Evolutionary conservation across 2,797 vertebrate species (phyloP), one percentile per base, ranked within the genome.

Genomic region (Crocodylus rhombifer): DNA sequence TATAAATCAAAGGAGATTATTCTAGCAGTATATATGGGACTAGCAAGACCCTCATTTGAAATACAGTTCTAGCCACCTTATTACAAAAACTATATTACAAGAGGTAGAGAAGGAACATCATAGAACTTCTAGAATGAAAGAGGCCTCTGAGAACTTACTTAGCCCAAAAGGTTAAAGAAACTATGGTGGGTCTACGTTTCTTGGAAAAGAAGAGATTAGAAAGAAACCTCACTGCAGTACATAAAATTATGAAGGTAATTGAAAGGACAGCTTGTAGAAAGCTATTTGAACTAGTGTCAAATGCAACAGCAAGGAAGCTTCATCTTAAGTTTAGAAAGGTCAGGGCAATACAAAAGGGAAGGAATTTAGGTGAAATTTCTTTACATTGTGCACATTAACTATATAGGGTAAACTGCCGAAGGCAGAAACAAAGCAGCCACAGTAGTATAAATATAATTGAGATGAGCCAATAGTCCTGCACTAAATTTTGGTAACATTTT

Each of bases 301-400:
- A 95, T 93, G 94, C 93, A 97, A 95, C 95, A 87, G 91, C 61
- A 93, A 82, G 55, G 76, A 77, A 80, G 87, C 90, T 87, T 96
- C 79, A 57, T 84, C 0, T 51, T 85, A 95, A 91, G 88, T 84
- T 96, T 93, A 95, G 95, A 96, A 96, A 97, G 93, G 93, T 91
- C 96, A 97, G 96, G 94, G 91, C 88, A 94, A 95, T 94, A 92
- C 94, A 91, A 87, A 85, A 96, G 92, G 91, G 96, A 96, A 95
- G 95, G 94, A 95, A 96, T 95, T 96, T 96, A 95, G 61, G 92
- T 88, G 95, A 77, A 96, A 96, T 73, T 73, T 73, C 90, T 89
- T 94, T 95, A 94, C 91, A 95, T 94, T 94, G 80, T 8, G 57
- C 96, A 94, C 89, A 96, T 96, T 92, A 95, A 96, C 91, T 93